phyloP scores from a whole-genome alignment of 1,140 invertebrate species.

The Cydia splendana region DNA sequence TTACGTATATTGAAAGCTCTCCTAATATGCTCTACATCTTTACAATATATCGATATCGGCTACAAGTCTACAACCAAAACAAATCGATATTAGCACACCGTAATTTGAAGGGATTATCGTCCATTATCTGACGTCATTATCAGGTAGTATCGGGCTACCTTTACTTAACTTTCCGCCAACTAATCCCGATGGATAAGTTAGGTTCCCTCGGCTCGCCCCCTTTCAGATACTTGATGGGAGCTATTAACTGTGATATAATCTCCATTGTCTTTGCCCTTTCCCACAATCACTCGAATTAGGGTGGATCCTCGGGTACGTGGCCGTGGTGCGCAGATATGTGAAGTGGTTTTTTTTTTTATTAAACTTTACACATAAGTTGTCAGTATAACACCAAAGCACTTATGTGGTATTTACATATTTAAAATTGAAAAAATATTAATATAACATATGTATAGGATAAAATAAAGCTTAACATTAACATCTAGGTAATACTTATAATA shows the following conservation, averaged over 20 bases:
- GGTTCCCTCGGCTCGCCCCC: slow-evolving; percentile 41
- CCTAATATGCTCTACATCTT: too few relatives aligned
- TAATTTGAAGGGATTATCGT: slow-evolving; percentile 26
- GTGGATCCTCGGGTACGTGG: slow-evolving; percentile 32
- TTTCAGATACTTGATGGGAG: slow-evolving; percentile 55
- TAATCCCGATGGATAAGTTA: slow-evolving; percentile 64
- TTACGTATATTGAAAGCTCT: too few relatives aligned
- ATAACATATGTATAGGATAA: too few relatives aligned
- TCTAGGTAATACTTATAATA: too few relatives aligned
- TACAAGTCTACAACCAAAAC: background rate
- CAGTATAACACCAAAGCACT: too few relatives aligned
- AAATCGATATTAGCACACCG: slow-evolving; percentile 23
- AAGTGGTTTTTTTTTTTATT: too few relatives aligned
- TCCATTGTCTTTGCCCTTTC: slow-evolving; percentile 73
- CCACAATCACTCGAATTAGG: slow-evolving; percentile 64
- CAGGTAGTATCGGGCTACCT: slow-evolving; percentile 33
- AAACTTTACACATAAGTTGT: too few relatives aligned
- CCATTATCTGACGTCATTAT: slow-evolving; percentile 31
- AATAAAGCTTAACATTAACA: too few relatives aligned
- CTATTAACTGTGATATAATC: slow-evolving; percentile 73
- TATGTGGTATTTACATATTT: too few relatives aligned
- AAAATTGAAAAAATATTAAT: too few relatives aligned
- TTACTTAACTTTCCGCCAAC: slow-evolving; percentile 44
- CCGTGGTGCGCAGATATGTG: slow-evolving; percentile 31
- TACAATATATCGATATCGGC: background rate